Percentiles rank a stretch among this genome's conserved stretches.
phyloP scores from a whole-genome alignment of 1,140 invertebrate species.

The Rhagoletis zephyria region DNA sequence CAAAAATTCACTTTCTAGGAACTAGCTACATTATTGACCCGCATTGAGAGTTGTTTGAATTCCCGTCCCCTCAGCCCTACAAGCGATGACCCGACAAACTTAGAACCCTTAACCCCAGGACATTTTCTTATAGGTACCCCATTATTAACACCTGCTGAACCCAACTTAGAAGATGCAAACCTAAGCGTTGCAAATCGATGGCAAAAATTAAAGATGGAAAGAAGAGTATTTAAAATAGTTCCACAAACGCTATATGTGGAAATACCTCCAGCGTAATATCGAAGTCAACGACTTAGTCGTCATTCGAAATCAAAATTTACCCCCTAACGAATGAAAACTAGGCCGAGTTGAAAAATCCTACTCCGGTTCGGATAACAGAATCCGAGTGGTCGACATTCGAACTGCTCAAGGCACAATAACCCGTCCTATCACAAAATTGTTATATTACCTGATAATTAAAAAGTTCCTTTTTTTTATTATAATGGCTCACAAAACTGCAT shows the following conservation, averaged over 20 bases:
- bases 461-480: background rate
- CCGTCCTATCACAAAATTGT: background rate
- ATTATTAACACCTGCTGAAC: conserved; percentile 3
- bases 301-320: background rate
- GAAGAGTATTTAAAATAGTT: conserved; percentile 53
- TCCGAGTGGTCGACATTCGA: background rate
- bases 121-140: conserved; percentile 47
- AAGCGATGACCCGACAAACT: conserved; percentile 43
- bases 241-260: conserved; percentile 44
- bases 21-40: conserved; percentile 21
- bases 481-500: background rate
- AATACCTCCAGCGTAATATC: background rate
- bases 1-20: conserved; percentile 47
- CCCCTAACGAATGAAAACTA: no score
- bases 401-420: background rate
- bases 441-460: background rate
- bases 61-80: conserved; percentile 28
- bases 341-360: background rate
- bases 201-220: conserved; percentile 18
- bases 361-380: background rate
- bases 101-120: conserved; percentile 43
- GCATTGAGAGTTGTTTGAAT: conserved; percentile 36
- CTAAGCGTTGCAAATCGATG: no score
- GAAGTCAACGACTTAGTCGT: background rate
- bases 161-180: background rate